Percentiles rank a stretch among this genome's conserved stretches.
Conservation (phyloP, 2,888 invertebrate genomes). For the Athalia cordata region DNA sequence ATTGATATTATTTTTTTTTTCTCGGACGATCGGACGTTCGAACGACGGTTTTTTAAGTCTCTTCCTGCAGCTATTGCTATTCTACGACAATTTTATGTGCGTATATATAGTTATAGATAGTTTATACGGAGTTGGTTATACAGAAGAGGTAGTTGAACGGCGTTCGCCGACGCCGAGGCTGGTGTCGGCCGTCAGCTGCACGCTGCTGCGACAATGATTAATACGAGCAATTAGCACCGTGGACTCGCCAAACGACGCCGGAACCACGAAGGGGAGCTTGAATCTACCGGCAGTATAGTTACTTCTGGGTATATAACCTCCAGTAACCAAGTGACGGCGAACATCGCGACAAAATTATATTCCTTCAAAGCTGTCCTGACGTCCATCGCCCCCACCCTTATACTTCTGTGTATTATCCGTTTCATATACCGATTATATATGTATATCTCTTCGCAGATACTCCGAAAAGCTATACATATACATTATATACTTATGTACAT, state of each 20-base stretch:
- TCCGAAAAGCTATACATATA: no score
- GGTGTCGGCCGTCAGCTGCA: conserved; percentile 42
- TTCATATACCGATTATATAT: not conserved
- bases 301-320: not conserved
- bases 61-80: no score
- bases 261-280: conserved; percentile 37
- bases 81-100: no score
- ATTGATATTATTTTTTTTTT: no score
- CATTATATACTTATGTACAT: no score
- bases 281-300: not conserved
- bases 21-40: no score
- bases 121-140: no score
- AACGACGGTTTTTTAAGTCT: no score
- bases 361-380: conserved; percentile 1
- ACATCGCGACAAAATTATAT: conserved; percentile 45
- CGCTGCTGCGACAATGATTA: conserved; percentile 45
- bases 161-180: conserved; percentile 25
- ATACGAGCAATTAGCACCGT: conserved; percentile 44
- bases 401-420: not conserved
- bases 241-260: conserved; percentile 39
- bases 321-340: conserved; percentile 6
- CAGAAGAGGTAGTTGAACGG: no score
- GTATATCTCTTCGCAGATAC: not conserved
- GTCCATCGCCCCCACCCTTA: not conserved
- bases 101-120: no score